Base-by-base conservation (phyloP, 2,888 invertebrate genomes). In the Sinotaia quadrata region DNA sequence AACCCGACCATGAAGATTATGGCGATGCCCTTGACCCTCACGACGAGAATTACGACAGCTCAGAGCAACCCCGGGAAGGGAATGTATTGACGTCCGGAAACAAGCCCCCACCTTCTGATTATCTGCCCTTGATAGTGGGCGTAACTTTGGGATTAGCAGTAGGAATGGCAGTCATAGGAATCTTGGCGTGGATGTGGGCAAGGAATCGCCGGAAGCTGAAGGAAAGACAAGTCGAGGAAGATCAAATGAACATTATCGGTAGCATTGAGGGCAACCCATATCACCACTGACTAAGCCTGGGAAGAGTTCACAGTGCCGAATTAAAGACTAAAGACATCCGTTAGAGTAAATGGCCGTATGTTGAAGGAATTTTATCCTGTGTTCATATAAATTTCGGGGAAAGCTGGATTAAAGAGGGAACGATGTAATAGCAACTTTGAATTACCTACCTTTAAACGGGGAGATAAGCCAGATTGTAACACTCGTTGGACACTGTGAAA, bases 171-270 rank as follows among this genome's bases (percentile, higher is more conserved):
- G 71, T 72, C 24, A 69, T 74, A 18, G 69, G 67, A 0, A 66
- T 73, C 8, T 31, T 74, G 24, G 71, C 73, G 2, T 74, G 52
- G 47, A 54, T 70, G 61, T 73, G 73, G 73, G 66, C 72, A 0
- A 69, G 62, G 31, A 67, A 71, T 41, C 69, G 71, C n/a, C 29
- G 68, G 36, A 61, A 60, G 58, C 67, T 72, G 41, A 41, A 69
- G 18, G 69, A 68, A 24, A 49, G 67, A n/a, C 72, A 73, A 54
- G 58, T 60, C 1, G 58, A 68, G 36, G 72, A 73, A 34, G 75
- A 73, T 41, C 70, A 73, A 44, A 62, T 73, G 70, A 72, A 72
- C 37, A 72, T 71, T 36, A 72, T 75, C 27, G 68, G 68, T 41
- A 68, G 63, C 31, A 63, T 63, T 29, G 63, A 63, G 4, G 54